These are phyloP conservation scores for Ctenodactylus gundi DNA, from an alignment of 2,113 vertebrate genomes.

Conservation along the genomic window DNA sequence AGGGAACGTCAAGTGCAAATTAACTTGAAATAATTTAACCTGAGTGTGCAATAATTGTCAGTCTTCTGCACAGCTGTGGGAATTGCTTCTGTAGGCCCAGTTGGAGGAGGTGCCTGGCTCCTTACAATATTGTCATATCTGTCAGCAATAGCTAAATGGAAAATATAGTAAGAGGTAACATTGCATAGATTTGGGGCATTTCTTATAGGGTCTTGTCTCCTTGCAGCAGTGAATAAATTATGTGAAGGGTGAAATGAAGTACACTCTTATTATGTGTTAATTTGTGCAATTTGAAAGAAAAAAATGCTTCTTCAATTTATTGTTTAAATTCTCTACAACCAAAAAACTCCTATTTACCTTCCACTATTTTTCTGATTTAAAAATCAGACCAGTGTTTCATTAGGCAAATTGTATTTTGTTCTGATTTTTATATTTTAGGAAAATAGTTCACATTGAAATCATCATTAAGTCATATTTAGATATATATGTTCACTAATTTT, in stretches of 20 bases:
- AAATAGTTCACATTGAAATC: not conserved
- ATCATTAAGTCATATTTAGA: not conserved
- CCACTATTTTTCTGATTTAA: not conserved
- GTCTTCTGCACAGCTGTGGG: constrained; percentile 57
- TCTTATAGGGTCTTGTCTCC: constrained; percentile 60
- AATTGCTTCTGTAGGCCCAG: constrained; percentile 53
- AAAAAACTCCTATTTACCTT: not conserved
- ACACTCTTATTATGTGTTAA: constrained; percentile 53
- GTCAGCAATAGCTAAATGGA: constrained; percentile 70
- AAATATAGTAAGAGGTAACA: constrained; percentile 65
- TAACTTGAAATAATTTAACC: constrained; percentile 74
- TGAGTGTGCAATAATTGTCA: constrained; percentile 67
- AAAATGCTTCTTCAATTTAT: constrained; percentile 22
- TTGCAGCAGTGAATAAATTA: constrained; percentile 65
- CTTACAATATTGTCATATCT: constrained; percentile 72
- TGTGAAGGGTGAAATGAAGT: constrained; percentile 47
- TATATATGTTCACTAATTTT: not conserved
- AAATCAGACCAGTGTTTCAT: not conserved
- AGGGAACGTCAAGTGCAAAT: constrained; percentile 72
- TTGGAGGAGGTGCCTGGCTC: constrained; percentile 36
- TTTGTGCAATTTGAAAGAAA: constrained; percentile 44
- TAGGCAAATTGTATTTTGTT: not conserved
- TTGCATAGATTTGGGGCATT: constrained; percentile 58
- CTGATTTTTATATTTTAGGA: constrained; percentile 14
- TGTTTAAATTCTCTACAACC: not conserved